phyloP scores from a whole-genome alignment of 1,140 invertebrate species.

The Oryzaephilus surinamensis region DNA sequence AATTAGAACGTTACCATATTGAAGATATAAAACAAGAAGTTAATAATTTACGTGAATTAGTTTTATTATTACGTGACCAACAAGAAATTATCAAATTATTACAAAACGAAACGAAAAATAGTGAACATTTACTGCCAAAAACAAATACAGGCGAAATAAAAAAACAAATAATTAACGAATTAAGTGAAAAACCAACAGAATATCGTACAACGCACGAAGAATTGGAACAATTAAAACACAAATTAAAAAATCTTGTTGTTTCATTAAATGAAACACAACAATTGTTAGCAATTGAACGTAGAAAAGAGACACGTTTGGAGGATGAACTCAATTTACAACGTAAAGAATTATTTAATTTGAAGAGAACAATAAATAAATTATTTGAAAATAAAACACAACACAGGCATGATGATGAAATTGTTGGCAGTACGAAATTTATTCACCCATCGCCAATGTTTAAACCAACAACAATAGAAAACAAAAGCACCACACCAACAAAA shows the following conservation, averaged over 20 bases:
- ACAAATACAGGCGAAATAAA: background rate
- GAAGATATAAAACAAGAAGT: conserved; percentile 25
- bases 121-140: background rate
- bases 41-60: conserved; percentile 21
- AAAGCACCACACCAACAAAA: background rate
- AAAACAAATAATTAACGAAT: conserved; percentile 3
- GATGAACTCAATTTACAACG: conserved; percentile 17
- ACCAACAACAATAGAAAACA: conserved; percentile 1
- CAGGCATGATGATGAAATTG: background rate
- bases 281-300: conserved; percentile 13
- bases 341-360: conserved; percentile 1
- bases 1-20: conserved; percentile 17
- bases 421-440: background rate
- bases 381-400: background rate
- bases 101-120: conserved; percentile 7
- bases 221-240: conserved; percentile 8
- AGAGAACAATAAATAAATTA: conserved; percentile 1
- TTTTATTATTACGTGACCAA: conserved; percentile 26
- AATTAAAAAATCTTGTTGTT: conserved; percentile 8
- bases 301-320: conserved; percentile 17
- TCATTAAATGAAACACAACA: conserved; percentile 14
- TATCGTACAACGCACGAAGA: conserved; percentile 3
- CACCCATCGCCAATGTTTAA: background rate
- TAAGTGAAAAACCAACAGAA: conserved; percentile 3
- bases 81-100: conserved; percentile 17